Percentiles rank a stretch among this genome's conserved stretches.
Evolutionary conservation across 2,888 invertebrate species (phyloP).

Genomic region (Oscheius sp.): DNA sequence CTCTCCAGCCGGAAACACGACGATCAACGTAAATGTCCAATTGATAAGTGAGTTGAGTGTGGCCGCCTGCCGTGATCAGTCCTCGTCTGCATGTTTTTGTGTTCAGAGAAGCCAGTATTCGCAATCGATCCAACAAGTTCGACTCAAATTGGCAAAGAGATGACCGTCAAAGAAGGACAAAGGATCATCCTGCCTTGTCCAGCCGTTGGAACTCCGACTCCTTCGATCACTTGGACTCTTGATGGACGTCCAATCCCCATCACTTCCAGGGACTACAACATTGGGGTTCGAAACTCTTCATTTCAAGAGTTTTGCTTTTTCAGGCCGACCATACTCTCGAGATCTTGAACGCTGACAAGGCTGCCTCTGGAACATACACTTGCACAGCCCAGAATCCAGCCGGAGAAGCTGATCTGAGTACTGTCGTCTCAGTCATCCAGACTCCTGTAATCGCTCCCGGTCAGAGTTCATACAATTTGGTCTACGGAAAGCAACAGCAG

Average conservation of each 20-base stretch:
- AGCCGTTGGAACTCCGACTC: conserved; percentile 70
- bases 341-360: conserved; percentile 53
- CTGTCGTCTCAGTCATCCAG: conserved; percentile 50
- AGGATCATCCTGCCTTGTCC: conserved; percentile 55
- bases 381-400: conserved; percentile 77
- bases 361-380: conserved; percentile 73
- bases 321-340: conserved; percentile 63
- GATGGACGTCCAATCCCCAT: conserved; percentile 68
- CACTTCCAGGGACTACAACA: conserved; percentile 51
- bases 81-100: conserved; percentile 39
- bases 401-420: conserved; percentile 73
- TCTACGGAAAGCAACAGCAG: conserved; percentile 51
- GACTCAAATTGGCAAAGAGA: conserved; percentile 12
- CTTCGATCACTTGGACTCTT: conserved; percentile 72
- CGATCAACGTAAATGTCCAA: conserved; percentile 71
- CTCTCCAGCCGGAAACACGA: conserved; percentile 76
- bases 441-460: conserved; percentile 59
- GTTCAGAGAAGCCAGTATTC: conserved; percentile 63
- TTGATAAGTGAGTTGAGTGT: conserved; percentile 72
- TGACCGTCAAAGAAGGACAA: conserved; percentile 48
- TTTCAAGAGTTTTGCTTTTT: neutral
- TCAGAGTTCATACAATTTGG: conserved; percentile 64
- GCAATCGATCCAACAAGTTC: conserved; percentile 27
- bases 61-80: conserved; percentile 22
- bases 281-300: conserved; percentile 51